Conservation (phyloP, 2,113 vertebrate species). For the Chrysemys picta region DNA sequence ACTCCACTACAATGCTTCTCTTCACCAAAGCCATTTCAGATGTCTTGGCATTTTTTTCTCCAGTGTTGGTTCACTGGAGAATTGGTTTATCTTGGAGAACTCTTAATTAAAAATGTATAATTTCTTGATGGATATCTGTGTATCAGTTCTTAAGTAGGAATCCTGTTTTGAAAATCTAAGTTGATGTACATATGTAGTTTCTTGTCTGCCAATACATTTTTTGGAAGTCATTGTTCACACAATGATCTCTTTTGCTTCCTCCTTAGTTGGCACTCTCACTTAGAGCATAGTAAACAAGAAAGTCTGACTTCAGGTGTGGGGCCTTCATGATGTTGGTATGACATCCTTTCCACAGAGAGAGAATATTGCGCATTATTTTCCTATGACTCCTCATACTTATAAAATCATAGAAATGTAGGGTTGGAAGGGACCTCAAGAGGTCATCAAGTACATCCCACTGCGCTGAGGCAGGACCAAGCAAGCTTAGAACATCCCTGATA, state of each 20-base stretch:
- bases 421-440: no score
- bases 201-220: background rate
- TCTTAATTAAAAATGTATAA: conserved; percentile 11
- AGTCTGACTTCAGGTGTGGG: background rate
- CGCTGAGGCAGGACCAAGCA: no score
- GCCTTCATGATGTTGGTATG: rapidly evolving
- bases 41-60: conserved; percentile 7
- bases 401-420: no score
- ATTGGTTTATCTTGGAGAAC: conserved; percentile 34
- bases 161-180: background rate
- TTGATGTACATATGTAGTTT: background rate
- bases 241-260: conserved; percentile 1
- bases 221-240: background rate
- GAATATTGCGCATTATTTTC: background rate
- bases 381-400: background rate
- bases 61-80: background rate
- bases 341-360: background rate
- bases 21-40: conserved; percentile 1
- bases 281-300: background rate
- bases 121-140: conserved; percentile 13
- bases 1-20: background rate
- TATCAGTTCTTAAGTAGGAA: background rate
- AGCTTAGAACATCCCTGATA: no score
- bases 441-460: no score
- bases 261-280: background rate